These are phyloP conservation scores for Dasypus novemcinctus DNA, from an alignment of 2,113 vertebrate species.

Conservation along the genomic window DNA sequence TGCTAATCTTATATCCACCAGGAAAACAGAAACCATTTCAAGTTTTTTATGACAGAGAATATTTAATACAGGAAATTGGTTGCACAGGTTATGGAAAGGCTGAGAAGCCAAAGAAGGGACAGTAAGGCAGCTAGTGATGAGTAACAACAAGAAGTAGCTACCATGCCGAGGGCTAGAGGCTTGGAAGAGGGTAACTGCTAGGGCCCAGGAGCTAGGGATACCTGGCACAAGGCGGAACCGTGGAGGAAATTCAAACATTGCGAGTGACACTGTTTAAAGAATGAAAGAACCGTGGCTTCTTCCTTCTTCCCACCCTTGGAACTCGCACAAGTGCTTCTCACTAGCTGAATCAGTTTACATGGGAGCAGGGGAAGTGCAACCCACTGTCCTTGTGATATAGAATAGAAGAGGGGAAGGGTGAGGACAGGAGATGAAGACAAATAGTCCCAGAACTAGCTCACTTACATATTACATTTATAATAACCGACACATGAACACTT, in stretches of 20 bases:
- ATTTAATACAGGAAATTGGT: not conserved
- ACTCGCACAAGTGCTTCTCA: fast-evolving
- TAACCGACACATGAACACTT: not conserved
- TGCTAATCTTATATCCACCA: not conserved
- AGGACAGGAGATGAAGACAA: not conserved
- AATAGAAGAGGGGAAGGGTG: not conserved
- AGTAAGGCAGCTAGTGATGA: not conserved
- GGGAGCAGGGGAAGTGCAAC: not conserved
- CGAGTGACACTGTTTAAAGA: not conserved
- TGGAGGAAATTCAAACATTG: not conserved
- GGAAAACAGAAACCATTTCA: not conserved
- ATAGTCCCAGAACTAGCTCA: not conserved
- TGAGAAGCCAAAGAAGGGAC: not conserved
- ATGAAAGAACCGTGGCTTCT: not conserved
- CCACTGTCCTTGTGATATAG: fast-evolving
- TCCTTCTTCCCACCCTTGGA: not conserved
- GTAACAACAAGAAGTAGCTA: not conserved
- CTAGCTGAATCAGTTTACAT: not conserved
- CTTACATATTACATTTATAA: not conserved
- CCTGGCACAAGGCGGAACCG: not conserved
- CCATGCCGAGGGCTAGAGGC: fast-evolving
- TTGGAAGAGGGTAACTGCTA: not conserved
- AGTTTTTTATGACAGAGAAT: conserved; percentile 1
- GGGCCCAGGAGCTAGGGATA: not conserved
- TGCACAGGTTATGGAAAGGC: not conserved